phyloP scores from a whole-genome alignment of 1,140 invertebrate genomes.

The Formica selysi region DNA sequence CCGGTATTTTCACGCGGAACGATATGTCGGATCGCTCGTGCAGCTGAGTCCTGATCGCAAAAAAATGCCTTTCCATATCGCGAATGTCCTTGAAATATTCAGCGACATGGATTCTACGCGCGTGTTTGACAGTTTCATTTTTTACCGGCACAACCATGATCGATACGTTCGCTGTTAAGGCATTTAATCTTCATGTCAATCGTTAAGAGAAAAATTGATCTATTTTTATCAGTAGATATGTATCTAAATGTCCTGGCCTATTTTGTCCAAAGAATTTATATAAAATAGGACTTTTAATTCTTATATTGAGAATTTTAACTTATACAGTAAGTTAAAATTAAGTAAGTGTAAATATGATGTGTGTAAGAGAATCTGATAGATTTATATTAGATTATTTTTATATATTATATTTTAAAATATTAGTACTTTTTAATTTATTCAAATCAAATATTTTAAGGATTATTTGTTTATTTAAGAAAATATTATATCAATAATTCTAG shows the following conservation, averaged over 20 bases:
- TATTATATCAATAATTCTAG: neutral
- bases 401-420: neutral
- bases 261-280: neutral
- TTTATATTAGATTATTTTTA: neutral
- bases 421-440: neutral
- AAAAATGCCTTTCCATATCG: conserved; percentile 19
- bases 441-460: neutral
- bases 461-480: neutral
- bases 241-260: neutral
- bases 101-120: conserved; percentile 17
- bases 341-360: neutral
- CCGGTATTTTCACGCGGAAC: conserved; percentile 34
- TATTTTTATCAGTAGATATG: neutral
- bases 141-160: conserved; percentile 10
- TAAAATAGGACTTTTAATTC: neutral
- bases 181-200: conserved; percentile 36
- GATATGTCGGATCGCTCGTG: neutral
- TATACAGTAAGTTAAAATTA: neutral
- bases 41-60: conserved; percentile 42
- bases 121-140: neutral
- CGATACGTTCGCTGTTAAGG: conserved; percentile 33
- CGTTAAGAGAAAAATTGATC: neutral
- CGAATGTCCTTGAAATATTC: conserved; percentile 33
- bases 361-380: neutral
- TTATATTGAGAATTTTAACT: neutral